Percentiles rank a stretch among this genome's conserved stretches.
Conservation (phyloP, 2,113 vertebrate genomes). For the Semnornis frantzii region DNA sequence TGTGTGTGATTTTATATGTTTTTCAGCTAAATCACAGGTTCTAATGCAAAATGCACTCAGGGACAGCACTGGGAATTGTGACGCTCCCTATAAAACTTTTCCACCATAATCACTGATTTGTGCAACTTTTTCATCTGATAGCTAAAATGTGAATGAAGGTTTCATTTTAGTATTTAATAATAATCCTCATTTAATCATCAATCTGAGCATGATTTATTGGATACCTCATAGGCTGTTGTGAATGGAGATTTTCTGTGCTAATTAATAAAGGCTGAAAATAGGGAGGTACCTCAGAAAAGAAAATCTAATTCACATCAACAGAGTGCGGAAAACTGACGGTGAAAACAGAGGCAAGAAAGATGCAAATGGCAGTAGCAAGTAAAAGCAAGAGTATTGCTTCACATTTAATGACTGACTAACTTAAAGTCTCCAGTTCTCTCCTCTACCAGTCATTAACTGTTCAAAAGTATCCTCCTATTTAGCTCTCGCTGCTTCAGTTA, state of each 20-base stretch:
- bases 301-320: not conserved
- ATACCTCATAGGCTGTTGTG: not conserved
- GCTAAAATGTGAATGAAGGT: not conserved
- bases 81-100: conserved; percentile 17
- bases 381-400: conserved; percentile 22
- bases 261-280: not conserved
- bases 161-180: conserved; percentile 35
- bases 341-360: not conserved
- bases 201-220: not conserved
- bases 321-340: not conserved
- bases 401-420: not conserved
- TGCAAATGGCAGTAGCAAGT: not conserved
- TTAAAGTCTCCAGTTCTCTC: conserved; percentile 9
- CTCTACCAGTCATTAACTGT: conserved; percentile 46
- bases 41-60: conserved; percentile 60
- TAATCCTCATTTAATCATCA: conserved; percentile 19
- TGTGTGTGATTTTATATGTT: conserved; percentile 48
- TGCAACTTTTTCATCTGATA: not conserved
- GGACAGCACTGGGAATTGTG: conserved; percentile 27
- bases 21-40: conserved; percentile 67
- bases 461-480: conserved; percentile 26
- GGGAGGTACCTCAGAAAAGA: not conserved
- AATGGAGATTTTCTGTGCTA: not conserved
- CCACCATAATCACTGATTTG: conserved; percentile 15
- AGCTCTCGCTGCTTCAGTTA: conserved; percentile 33